Conservation (phyloP, 2,113 vertebrate species). For the Cranoglanis bouderius region DNA sequence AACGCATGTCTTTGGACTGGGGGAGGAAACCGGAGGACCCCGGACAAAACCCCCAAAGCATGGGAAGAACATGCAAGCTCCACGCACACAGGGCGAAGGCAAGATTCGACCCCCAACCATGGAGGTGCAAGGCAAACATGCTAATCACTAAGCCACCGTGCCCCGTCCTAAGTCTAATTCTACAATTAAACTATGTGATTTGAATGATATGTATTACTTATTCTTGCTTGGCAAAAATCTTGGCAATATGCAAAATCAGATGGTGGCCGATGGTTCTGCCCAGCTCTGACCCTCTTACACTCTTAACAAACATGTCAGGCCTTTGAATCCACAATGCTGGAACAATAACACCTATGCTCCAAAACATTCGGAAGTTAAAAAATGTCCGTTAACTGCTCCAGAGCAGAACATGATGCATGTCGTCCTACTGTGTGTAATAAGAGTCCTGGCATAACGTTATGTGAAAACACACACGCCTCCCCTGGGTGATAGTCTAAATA, state of each 20-base stretch:
- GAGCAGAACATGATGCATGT: slow-evolving; percentile 59
- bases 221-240: neutral
- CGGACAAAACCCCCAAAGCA: no score
- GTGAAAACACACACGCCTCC: slow-evolving; percentile 63
- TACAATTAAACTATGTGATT: neutral
- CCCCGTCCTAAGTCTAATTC: neutral
- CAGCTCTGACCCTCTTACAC: neutral
- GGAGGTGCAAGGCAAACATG: no score
- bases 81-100: no score
- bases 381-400: slow-evolving; percentile 1
- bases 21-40: no score
- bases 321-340: neutral
- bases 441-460: slow-evolving; percentile 56
- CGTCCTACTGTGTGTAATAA: slow-evolving; percentile 60
- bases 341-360: neutral
- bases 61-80: no score
- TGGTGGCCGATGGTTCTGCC: neutral
- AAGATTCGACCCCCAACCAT: no score
- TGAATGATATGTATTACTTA: neutral
- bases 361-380: neutral
- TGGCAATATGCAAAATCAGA: neutral
- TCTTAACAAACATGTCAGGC: neutral
- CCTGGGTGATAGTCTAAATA: slow-evolving; percentile 62
- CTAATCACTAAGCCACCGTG: no score
- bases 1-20: no score